Evolutionary conservation across 2,797 vertebrate genomes (phyloP).

Genomic region (Anguilla pacifica): DNA sequence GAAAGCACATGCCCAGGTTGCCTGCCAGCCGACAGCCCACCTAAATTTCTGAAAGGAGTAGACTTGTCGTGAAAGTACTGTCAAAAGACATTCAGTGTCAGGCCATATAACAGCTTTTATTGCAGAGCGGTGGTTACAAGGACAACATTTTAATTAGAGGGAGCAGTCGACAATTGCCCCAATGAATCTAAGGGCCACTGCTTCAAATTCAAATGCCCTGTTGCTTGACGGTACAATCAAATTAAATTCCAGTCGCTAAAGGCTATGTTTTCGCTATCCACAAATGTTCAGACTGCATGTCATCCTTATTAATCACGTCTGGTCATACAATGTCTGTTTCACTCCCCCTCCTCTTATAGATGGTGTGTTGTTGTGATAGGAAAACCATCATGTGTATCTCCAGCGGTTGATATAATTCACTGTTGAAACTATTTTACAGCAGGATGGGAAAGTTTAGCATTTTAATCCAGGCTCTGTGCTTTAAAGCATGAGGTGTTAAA

Average conservation of each 20-base stretch:
- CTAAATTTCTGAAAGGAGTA: background rate
- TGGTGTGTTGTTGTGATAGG: background rate
- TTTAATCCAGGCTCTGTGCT: slow-evolving; percentile 13
- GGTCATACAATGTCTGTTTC: background rate
- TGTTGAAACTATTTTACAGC: background rate
- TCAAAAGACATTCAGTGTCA: background rate
- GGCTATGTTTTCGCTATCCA: background rate
- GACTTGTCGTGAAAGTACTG: background rate
- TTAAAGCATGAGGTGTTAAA: slow-evolving; percentile 21
- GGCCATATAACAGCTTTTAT: background rate
- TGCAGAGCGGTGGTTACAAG: background rate
- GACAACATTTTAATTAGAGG: slow-evolving; percentile 4
- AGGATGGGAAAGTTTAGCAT: slow-evolving; percentile 20
- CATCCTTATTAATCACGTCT: background rate
- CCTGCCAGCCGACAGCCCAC: background rate
- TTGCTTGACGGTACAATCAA: background rate
- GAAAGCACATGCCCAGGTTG: background rate
- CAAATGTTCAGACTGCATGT: background rate
- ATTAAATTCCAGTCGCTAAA: background rate
- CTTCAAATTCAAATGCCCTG: background rate
- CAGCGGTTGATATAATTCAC: background rate
- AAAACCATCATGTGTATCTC: background rate
- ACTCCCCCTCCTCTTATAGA: background rate
- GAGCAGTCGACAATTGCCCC: background rate
- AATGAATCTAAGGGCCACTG: background rate